Base-by-base conservation (phyloP, 2,113 vertebrate genomes). In the Ceuthmochares aereus region DNA sequence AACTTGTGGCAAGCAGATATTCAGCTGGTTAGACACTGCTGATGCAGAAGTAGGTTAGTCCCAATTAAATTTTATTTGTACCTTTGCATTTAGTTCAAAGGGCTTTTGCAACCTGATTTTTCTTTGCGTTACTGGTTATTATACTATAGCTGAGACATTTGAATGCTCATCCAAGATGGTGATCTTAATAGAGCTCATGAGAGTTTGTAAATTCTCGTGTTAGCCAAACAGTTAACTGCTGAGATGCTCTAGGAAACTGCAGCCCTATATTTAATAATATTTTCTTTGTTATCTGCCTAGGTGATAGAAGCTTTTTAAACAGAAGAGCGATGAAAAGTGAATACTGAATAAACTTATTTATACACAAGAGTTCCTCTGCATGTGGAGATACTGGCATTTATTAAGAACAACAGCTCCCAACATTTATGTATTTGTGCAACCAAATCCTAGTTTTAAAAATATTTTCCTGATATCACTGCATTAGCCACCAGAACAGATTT, bases 211-310 rank as follows among this genome's bases (percentile, higher is more conserved):
- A 78, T 17, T 67, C 22, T n/a, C 2, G 4, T 52, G 47, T 70
- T 49, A 87, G 25, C 43, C 2, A 1, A 79, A 27, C 10, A 32
- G 14, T 81, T 75, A 78, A 51, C 51, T 81, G 29, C 66, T 74
- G 55, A 90, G 47, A 70, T 74, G 54, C 32, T 60, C 92, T 89
- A 93, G 64, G 73, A 90, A 89, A 56, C 47, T 51, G 40, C 36
- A 89, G 21, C 9, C 26, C 54, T n/a, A n/a, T 26, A n/a, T 52
- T 72, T 66, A 20, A 8, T 70, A 55, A 26, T 51, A 59, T 76
- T 77, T 78, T 19, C 36, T 37, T 84, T 72, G 4, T 25, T 87
- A 25, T 49, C 47, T 70, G 10, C 18, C 37, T 29, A 6, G 6
- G 16, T 68, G 43, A 54, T 43, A 68, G 68, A 72, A 79, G 37